A percentile compares a stretch with the other conserved stretches of the same genome.
These are phyloP conservation scores for Heliangelus exortis DNA, from an alignment of 2,797 vertebrate genomes.

Conservation along the genomic window DNA sequence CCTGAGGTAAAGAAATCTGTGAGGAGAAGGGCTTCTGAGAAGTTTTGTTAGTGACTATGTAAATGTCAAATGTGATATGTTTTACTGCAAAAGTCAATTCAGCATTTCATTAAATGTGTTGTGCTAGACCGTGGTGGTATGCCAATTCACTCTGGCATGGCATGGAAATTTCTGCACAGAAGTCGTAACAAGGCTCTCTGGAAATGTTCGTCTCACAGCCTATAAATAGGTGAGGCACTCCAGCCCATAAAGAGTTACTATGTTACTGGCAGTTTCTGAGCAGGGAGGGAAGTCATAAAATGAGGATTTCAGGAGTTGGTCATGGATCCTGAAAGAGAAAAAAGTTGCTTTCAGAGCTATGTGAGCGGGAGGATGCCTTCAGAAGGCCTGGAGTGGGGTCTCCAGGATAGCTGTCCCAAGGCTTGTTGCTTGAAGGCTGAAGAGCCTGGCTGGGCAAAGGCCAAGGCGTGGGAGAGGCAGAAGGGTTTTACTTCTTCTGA, in stretches of 20 bases:
- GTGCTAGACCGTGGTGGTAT: not conserved
- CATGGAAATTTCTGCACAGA: conserved; percentile 25
- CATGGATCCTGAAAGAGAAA: not conserved
- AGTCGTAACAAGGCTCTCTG: conserved; percentile 26
- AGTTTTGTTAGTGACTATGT: not conserved
- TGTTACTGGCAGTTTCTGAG: not conserved
- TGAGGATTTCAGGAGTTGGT: not conserved
- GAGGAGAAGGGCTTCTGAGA: not conserved
- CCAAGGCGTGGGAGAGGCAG: not conserved
- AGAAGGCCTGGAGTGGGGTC: not conserved
- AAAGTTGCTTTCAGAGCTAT: not conserved
- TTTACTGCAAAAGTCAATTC: not conserved
- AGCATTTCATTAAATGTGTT: not conserved
- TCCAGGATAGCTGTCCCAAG: rapidly evolving
- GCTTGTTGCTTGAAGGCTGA: not conserved
- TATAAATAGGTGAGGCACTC: conserved; percentile 39
- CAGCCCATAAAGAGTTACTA: not conserved
- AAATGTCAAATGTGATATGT: not conserved
- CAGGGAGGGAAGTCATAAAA: conserved; percentile 7
- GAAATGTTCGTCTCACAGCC: conserved; percentile 29
- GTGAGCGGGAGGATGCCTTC: rapidly evolving
- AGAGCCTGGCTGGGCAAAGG: not conserved
- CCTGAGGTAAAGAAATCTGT: not conserved
- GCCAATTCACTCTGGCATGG: not conserved
- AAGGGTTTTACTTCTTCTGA: not conserved